These are phyloP conservation scores for Vulpes ferrilata DNA, from an alignment of 2,113 vertebrate genomes.

Conservation along the genomic window DNA sequence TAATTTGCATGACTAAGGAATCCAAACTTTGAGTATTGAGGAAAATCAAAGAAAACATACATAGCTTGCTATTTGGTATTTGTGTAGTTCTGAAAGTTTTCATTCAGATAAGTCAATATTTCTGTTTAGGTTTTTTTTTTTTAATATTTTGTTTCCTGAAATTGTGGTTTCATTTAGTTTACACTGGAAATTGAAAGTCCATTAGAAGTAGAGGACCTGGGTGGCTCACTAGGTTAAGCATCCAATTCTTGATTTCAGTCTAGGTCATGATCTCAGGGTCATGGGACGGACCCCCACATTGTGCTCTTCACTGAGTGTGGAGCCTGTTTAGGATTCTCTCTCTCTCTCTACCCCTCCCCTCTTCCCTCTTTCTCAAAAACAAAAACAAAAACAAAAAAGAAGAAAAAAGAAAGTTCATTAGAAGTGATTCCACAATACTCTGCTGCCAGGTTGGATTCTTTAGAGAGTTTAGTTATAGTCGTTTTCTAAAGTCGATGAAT, in stretches of 20 bases:
- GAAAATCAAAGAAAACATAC: constrained; percentile 49
- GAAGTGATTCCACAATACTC: not conserved
- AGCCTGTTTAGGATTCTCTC: not conserved
- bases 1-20: not conserved
- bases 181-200: not conserved
- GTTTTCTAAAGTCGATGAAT: not conserved
- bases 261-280: not conserved
- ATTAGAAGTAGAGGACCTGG: not conserved
- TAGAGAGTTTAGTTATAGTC: not conserved
- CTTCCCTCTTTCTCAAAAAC: no score
- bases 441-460: not conserved
- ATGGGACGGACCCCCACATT: not conserved
- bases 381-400: not conserved
- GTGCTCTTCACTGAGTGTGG: not conserved
- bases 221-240: not conserved
- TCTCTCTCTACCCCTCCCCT: not conserved
- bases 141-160: not conserved
- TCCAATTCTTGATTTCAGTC: not conserved
- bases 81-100: not conserved
- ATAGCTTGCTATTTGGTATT: not conserved
- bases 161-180: not conserved
- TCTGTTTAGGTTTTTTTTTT: not conserved
- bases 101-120: not conserved
- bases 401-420: not conserved
- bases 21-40: not conserved